Evolutionary conservation across 2,113 vertebrate species (phyloP).

Genomic region (Clarias magur): DNA sequence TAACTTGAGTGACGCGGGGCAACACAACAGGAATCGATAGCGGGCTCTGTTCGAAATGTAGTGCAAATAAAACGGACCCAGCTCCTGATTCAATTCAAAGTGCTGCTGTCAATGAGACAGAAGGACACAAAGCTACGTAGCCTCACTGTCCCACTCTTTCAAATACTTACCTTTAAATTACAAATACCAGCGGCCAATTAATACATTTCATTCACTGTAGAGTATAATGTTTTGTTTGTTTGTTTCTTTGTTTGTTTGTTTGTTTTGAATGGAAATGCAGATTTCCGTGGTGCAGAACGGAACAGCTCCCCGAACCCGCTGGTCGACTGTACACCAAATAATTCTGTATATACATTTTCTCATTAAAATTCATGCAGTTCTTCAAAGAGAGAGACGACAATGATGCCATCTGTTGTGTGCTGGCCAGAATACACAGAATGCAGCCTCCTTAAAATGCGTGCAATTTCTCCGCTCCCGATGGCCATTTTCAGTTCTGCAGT

Average conservation of each 20-base stretch:
- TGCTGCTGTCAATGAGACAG: constrained; percentile 59
- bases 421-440: constrained; percentile 52
- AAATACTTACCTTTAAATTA: constrained; percentile 49
- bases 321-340: constrained; percentile 27
- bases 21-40: constrained; percentile 58
- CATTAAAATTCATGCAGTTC: constrained; percentile 76
- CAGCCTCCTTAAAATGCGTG: constrained; percentile 36
- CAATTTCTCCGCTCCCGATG: constrained; percentile 62
- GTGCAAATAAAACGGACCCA: constrained; percentile 53
- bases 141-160: constrained; percentile 40
- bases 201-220: constrained; percentile 11
- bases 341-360: constrained; percentile 57
- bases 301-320: not conserved
- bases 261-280: constrained; percentile 12
- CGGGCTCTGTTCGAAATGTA: constrained; percentile 50
- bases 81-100: constrained; percentile 56
- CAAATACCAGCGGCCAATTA: constrained; percentile 29
- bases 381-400: constrained; percentile 73
- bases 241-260: not conserved
- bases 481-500: constrained; percentile 57
- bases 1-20: constrained; percentile 51
- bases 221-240: not conserved
- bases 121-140: constrained; percentile 28
- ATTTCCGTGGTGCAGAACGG: constrained; percentile 11
- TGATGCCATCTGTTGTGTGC: constrained; percentile 74